Evolutionary conservation across 2,113 vertebrate species (phyloP).

Genomic region (Turdus rufiventris): DNA sequence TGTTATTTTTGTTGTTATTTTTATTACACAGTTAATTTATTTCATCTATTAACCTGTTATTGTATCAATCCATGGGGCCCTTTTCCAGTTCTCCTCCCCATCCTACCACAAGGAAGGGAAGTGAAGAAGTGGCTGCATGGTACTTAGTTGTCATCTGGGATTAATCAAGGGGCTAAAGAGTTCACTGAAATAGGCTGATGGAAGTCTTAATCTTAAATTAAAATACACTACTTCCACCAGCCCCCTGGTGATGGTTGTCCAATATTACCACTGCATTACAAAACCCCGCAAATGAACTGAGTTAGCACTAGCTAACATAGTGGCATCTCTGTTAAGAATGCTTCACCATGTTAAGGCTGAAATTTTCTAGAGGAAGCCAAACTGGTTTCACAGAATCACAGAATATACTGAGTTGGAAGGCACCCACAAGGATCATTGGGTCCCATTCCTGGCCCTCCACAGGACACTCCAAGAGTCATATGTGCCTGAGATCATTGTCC

Average conservation of each 20-base stretch:
- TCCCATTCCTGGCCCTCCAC: background rate
- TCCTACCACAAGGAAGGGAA: background rate
- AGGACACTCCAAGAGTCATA: no score
- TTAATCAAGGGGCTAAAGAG: background rate
- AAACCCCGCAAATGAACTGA: background rate
- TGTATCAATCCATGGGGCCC: background rate
- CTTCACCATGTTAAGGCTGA: background rate
- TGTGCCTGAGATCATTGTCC: background rate
- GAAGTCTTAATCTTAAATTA: background rate
- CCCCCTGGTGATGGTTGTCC: background rate
- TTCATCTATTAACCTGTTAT: background rate
- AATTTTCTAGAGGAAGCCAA: background rate
- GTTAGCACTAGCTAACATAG: background rate
- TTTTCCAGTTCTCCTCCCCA: background rate
- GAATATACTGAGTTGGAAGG: background rate
- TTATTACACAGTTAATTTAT: background rate
- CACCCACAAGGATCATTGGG: background rate
- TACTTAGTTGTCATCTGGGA: background rate
- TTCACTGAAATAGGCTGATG: background rate
- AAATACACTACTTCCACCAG: background rate
- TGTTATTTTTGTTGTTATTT: background rate
- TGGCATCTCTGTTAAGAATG: background rate
- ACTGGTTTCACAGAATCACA: background rate
- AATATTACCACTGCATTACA: background rate
- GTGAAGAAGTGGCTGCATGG: background rate